A percentile compares a stretch with the other conserved stretches of the same genome.
Conservation (phyloP, 92 coral and sea anemone species). For the Umimayanthus kanabou region DNA sequence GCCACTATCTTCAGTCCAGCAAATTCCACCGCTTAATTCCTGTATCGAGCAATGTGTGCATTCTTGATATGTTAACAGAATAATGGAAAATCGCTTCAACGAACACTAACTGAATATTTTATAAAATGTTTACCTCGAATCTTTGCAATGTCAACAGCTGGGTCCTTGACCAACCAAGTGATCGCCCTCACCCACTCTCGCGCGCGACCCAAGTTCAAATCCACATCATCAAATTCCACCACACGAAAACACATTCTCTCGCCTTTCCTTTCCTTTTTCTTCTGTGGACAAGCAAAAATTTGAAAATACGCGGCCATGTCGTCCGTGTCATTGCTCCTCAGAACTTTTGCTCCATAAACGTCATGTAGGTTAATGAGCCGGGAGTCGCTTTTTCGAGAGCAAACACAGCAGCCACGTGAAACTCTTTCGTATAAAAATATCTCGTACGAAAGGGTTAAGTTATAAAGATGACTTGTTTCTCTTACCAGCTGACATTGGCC, state of each 20-base stretch:
- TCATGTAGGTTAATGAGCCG: conserved; percentile 47
- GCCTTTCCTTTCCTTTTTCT: conserved; percentile 50
- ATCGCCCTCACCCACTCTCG: conserved; percentile 84
- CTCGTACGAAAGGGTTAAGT: conserved; percentile 27
- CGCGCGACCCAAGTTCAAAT: conserved; percentile 59
- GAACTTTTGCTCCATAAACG: conserved; percentile 77
- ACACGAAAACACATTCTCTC: conserved; percentile 66
- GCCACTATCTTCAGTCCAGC: too few species aligned
- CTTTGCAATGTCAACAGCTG: conserved; percentile 41
- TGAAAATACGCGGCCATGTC: conserved; percentile 71
- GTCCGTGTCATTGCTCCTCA: conserved; percentile 46
- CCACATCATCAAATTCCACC: conserved; percentile 53
- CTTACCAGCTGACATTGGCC: conserved; percentile 66
- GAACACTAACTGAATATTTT: background rate
- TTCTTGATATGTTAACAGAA: too few species aligned
- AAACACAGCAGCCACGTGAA: conserved; percentile 5
- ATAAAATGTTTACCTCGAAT: conserved; percentile 66
- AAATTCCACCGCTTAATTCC: background rate
- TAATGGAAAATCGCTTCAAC: background rate
- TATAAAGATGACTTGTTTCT: conserved; percentile 10
- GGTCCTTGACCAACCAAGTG: conserved; percentile 72
- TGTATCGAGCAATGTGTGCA: background rate
- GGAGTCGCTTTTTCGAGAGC: conserved; percentile 4
- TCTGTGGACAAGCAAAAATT: conserved; percentile 67
- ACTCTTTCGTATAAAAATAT: conserved; percentile 20